Conservation (phyloP, 2,888 invertebrate genomes). For the Osedax frankpressi region DNA sequence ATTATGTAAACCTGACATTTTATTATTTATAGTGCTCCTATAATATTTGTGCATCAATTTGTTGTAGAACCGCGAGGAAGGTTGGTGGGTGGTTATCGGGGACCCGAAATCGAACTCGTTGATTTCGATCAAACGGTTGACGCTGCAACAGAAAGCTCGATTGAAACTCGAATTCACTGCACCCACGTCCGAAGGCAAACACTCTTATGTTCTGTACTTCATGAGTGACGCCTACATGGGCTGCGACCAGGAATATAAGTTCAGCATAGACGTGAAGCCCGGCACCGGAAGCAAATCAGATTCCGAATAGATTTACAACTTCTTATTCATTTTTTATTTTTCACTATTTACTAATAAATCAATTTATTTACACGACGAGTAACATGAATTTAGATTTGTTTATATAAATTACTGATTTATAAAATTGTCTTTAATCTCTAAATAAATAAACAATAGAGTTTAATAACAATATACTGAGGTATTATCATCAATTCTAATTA, state of each 20-base stretch:
- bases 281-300: too few species aligned
- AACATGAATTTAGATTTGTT: too few species aligned
- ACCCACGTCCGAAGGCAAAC: constrained; percentile 62
- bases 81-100: constrained; percentile 92
- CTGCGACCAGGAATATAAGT: constrained; percentile 97
- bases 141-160: constrained; percentile 80
- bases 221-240: constrained; percentile 99
- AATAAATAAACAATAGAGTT: too few species aligned
- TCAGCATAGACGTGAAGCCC: constrained; percentile 51
- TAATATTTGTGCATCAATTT: background rate
- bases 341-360: too few species aligned
- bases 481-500: too few species aligned
- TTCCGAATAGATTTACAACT: too few species aligned
- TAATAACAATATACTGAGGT: too few species aligned
- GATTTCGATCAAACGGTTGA: constrained; percentile 87
- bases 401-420: too few species aligned
- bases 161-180: constrained; percentile 82
- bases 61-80: constrained; percentile 52
- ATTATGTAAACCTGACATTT: background rate
- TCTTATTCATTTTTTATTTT: too few species aligned
- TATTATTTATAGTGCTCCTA: background rate
- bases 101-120: constrained; percentile 85
- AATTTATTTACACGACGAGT: too few species aligned
- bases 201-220: constrained; percentile 86
- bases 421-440: too few species aligned